phyloP scores from a whole-genome alignment of 1,140 invertebrate genomes.

The Solenopsis invicta region DNA sequence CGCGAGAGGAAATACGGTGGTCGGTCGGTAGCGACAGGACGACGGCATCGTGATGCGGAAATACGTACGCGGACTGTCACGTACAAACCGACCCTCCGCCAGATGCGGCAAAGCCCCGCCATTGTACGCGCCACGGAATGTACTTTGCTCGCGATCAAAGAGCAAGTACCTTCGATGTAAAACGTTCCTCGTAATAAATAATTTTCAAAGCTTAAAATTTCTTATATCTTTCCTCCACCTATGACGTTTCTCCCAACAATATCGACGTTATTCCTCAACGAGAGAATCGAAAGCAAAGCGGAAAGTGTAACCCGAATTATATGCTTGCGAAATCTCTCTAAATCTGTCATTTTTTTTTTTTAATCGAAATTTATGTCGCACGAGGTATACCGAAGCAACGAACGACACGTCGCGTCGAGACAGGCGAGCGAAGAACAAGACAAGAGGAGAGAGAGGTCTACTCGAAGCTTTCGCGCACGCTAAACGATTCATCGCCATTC shows the following conservation, averaged over 20 bases:
- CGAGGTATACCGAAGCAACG: background rate
- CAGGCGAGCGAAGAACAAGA: conserved; percentile 7
- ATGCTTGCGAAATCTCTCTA: background rate
- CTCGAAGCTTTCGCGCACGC: conserved; percentile 46
- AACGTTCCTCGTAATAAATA: background rate
- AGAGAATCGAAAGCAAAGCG: background rate
- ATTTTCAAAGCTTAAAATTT: background rate
- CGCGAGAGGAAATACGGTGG: conserved; percentile 45
- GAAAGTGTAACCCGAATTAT: background rate
- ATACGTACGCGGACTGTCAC: conserved; percentile 38
- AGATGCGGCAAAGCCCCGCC: conserved; percentile 22
- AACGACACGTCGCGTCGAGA: background rate
- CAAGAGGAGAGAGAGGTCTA: conserved; percentile 30
- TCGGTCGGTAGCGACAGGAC: conserved; percentile 21
- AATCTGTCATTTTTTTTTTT: background rate
- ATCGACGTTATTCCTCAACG: background rate
- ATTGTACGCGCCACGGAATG: conserved; percentile 26
- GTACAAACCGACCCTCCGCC: conserved; percentile 22
- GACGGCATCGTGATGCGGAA: conserved; percentile 43
- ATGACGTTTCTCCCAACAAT: too few species aligned
- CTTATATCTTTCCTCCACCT: too few species aligned
- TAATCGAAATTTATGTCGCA: background rate
- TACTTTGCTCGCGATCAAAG: conserved; percentile 9
- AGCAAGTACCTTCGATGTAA: background rate
- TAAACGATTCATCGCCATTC: conserved; percentile 66